Evolutionary conservation across 2,113 vertebrate genomes (phyloP).

Genomic region (Ariopsis seemanni): DNA sequence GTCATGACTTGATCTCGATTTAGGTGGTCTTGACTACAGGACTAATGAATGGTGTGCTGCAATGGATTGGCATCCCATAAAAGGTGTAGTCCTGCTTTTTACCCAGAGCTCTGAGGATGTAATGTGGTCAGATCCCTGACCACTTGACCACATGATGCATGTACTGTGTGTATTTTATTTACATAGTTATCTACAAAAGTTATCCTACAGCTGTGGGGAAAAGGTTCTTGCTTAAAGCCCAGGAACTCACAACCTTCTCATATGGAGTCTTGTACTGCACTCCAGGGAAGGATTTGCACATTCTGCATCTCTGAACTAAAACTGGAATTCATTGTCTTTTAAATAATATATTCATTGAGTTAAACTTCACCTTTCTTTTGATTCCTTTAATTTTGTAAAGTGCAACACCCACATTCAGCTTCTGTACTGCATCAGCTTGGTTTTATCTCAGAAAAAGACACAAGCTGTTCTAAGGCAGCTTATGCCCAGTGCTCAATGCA

Average conservation of each 20-base stretch:
- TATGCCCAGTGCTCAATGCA: background rate
- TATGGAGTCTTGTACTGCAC: background rate
- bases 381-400: background rate
- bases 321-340: background rate
- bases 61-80: background rate
- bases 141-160: too few species aligned
- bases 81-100: background rate
- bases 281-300: background rate
- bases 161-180: background rate
- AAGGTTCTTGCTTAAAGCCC: background rate
- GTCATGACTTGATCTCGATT: too few species aligned
- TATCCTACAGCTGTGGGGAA: background rate
- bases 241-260: background rate
- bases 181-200: background rate
- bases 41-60: background rate
- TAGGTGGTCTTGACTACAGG: too few species aligned
- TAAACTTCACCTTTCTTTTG: background rate
- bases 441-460: background rate
- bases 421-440: background rate
- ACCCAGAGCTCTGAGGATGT: background rate
- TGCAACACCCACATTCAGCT: background rate
- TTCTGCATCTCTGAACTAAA: background rate
- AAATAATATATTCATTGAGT: background rate
- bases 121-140: background rate
- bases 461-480: background rate